Conservation (phyloP, 2,113 vertebrate genomes). For the Narcine bancroftii region DNA sequence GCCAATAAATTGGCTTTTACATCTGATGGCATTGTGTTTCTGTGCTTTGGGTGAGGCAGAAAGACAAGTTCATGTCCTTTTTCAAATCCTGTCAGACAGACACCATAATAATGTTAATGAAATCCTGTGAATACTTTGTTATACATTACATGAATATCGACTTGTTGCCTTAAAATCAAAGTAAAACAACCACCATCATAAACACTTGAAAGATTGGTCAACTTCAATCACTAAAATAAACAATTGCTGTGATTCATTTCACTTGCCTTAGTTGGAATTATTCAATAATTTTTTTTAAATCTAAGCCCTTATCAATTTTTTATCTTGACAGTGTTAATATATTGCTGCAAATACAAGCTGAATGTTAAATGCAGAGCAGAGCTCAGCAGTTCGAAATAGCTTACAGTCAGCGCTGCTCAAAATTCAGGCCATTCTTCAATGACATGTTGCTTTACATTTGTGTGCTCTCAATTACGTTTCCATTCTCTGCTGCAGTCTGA, state of each 20-base stretch:
- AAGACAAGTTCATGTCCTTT: not conserved
- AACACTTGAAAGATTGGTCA: not conserved
- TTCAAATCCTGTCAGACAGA: not conserved
- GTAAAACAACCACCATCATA: no score
- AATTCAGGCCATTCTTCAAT: not conserved
- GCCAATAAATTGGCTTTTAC: not conserved
- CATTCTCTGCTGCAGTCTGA: not conserved
- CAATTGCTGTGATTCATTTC: not conserved
- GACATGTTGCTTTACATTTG: not conserved
- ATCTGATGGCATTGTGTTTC: not conserved
- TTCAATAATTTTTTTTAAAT: not conserved
- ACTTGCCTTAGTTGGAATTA: not conserved
- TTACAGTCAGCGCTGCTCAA: not conserved
- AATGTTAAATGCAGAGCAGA: not conserved
- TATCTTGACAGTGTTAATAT: not conserved
- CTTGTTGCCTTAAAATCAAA: no score
- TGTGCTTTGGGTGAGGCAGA: not conserved
- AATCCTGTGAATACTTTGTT: no score
- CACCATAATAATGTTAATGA: not conserved
- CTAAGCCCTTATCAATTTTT: not conserved
- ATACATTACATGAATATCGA: no score
- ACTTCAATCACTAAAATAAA: not conserved
- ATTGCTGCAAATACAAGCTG: not conserved
- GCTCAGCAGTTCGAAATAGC: not conserved
- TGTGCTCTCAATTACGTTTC: not conserved